A percentile compares a stretch with the other conserved stretches of the same genome.
Conservation (phyloP, 2,888 invertebrate species). For the Ceraclea dissimilis region DNA sequence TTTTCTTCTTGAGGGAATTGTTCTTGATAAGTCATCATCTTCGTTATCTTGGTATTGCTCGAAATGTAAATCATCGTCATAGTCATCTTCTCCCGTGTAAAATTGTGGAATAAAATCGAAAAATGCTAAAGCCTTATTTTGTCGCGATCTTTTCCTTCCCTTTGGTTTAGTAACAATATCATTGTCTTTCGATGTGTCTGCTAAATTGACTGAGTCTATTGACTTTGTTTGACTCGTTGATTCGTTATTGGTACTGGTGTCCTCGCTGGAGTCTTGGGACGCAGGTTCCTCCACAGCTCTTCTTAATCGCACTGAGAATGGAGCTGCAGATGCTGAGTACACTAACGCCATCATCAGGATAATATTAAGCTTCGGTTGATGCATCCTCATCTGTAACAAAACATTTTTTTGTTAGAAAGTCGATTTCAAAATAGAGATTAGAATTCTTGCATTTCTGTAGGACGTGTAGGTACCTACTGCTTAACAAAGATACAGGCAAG, state of each 20-base stretch:
- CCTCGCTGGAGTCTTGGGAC: conserved; percentile 1
- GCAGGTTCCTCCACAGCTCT: conserved; percentile 16
- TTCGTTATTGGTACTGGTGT: not conserved
- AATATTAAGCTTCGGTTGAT: conserved; percentile 7
- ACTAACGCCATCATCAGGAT: conserved; percentile 14
- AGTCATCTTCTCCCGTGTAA: conserved; percentile 41
- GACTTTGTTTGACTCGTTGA: not conserved
- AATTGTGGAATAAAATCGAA: conserved; percentile 47
- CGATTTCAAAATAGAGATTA: too few species aligned
- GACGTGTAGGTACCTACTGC: not conserved
- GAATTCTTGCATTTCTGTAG: not conserved
- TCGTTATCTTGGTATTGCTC: conserved; percentile 47
- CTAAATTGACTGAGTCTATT: not conserved
- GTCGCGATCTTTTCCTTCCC: conserved; percentile 27
- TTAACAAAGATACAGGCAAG: too few species aligned
- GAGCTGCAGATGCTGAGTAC: conserved; percentile 18
- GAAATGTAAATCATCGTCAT: conserved; percentile 43
- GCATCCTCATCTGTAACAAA: conserved; percentile 19
- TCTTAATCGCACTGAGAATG: conserved; percentile 17
- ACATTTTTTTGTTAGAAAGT: too few species aligned
- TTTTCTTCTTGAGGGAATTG: conserved; percentile 41
- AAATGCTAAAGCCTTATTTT: conserved; percentile 46
- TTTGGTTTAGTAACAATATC: conserved; percentile 29
- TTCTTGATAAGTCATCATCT: conserved; percentile 46
- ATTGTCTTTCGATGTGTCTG: not conserved